Evolutionary conservation across 2,888 invertebrate species (phyloP).

Genomic region (Stenolophus ochropezus): DNA sequence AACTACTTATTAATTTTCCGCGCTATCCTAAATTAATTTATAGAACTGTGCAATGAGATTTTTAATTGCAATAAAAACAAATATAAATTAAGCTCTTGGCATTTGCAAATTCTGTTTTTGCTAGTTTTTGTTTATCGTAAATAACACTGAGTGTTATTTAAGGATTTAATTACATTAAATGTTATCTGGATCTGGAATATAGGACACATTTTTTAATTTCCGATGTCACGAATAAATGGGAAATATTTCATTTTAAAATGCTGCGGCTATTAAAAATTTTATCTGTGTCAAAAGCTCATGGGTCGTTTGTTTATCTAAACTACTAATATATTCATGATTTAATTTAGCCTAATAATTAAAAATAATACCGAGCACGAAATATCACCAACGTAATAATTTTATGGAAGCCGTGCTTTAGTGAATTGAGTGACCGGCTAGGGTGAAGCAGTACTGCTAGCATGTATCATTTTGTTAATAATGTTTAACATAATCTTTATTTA

Average conservation of each 20-base stretch:
- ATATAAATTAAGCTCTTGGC: background rate
- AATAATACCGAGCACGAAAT: background rate
- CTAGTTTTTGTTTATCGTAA: background rate
- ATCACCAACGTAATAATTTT: background rate
- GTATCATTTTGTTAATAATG: too few relatives aligned
- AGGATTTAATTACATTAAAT: background rate
- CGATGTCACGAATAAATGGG: background rate
- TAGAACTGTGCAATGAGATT: background rate
- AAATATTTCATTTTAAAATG: background rate
- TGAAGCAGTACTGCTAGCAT: too few relatives aligned
- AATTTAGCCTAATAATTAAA: background rate
- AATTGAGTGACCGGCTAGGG: too few relatives aligned
- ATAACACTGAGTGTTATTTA: background rate
- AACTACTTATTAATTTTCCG: background rate
- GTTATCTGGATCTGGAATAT: background rate
- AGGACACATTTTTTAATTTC: background rate
- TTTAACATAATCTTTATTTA: too few relatives aligned
- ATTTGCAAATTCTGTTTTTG: background rate
- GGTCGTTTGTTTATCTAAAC: background rate
- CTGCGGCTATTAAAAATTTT: background rate
- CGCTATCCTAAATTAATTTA: background rate
- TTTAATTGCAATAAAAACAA: background rate
- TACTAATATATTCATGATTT: background rate
- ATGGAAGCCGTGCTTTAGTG: background rate
- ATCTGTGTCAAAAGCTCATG: background rate